A percentile compares a stretch with the other conserved stretches of the same genome.
phyloP scores from a whole-genome alignment of 2,888 invertebrate species.

The Cantharis rustica region DNA sequence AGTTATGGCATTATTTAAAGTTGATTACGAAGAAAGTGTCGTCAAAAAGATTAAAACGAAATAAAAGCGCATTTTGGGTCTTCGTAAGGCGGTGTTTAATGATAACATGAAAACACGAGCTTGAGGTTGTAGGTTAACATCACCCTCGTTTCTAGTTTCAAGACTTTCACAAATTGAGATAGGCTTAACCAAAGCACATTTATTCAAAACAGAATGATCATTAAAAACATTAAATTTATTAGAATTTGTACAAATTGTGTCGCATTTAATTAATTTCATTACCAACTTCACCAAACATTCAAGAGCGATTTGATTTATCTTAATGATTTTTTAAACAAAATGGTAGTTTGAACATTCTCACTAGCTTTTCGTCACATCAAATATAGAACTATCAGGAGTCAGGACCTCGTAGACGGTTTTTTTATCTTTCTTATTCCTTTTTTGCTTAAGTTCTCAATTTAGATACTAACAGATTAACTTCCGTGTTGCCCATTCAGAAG shows the following conservation, averaged over 20 bases:
- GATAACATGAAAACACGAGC: conserved; percentile 17
- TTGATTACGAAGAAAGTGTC: background rate
- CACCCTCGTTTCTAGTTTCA: background rate
- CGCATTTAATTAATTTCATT: background rate
- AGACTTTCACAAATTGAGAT: conserved; percentile 3
- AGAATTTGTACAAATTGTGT: background rate
- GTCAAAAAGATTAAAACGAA: conserved; percentile 9
- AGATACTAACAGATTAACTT: background rate
- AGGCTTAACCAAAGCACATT: background rate
- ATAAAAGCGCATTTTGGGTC: conserved; percentile 13
- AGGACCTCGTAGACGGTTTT: background rate
- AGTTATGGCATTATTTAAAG: background rate
- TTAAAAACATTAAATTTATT: background rate
- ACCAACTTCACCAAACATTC: background rate
- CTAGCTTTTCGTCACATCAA: background rate
- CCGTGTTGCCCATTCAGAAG: background rate
- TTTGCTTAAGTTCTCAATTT: background rate
- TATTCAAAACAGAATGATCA: background rate
- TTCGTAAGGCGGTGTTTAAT: conserved; percentile 15
- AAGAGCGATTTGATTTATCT: background rate
- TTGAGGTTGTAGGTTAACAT: conserved; percentile 17
- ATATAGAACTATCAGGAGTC: background rate
- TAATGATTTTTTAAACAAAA: background rate
- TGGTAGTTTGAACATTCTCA: background rate
- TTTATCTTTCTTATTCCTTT: background rate